Evolutionary conservation across 2,888 invertebrate genomes (phyloP).

Genomic region (Amphipyra tragopoginis): DNA sequence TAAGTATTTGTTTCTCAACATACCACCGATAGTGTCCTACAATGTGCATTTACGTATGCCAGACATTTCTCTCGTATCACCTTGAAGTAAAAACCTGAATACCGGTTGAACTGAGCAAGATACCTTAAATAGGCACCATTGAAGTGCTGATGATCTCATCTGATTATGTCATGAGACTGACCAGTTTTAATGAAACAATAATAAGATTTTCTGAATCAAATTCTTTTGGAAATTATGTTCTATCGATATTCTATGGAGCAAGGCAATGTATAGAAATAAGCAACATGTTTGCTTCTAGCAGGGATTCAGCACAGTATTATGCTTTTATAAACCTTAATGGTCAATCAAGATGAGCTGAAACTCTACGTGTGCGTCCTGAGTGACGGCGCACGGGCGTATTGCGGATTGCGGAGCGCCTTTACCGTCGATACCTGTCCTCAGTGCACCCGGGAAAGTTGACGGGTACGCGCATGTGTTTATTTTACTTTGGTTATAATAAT

Average conservation of each 20-base stretch:
- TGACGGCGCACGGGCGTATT: too few relatives aligned
- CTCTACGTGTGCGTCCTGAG: too few relatives aligned
- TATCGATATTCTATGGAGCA: not conserved
- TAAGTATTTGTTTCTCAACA: slow-evolving; percentile 14
- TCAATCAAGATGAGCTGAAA: too few relatives aligned
- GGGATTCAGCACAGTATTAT: too few relatives aligned
- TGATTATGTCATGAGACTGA: slow-evolving; percentile 49
- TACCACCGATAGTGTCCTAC: slow-evolving; percentile 27
- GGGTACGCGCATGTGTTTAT: too few relatives aligned
- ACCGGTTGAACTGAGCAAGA: slow-evolving; percentile 27
- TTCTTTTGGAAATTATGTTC: not conserved
- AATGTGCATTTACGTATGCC: slow-evolving; percentile 16
- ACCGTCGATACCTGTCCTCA: too few relatives aligned
- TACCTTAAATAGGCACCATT: slow-evolving; percentile 50
- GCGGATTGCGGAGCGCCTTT: too few relatives aligned
- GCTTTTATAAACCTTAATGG: too few relatives aligned
- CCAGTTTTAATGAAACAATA: slow-evolving; percentile 31
- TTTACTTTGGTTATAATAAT: too few relatives aligned
- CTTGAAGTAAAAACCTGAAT: slow-evolving; percentile 49
- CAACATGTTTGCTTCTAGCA: too few relatives aligned
- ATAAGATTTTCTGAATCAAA: not conserved
- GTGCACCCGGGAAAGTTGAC: too few relatives aligned
- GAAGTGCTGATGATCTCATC: slow-evolving; percentile 53
- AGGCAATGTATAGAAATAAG: too few relatives aligned
- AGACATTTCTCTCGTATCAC: slow-evolving; percentile 50